Conservation (phyloP, 2,888 invertebrate genomes). For the Eugnorisma glareosa region DNA sequence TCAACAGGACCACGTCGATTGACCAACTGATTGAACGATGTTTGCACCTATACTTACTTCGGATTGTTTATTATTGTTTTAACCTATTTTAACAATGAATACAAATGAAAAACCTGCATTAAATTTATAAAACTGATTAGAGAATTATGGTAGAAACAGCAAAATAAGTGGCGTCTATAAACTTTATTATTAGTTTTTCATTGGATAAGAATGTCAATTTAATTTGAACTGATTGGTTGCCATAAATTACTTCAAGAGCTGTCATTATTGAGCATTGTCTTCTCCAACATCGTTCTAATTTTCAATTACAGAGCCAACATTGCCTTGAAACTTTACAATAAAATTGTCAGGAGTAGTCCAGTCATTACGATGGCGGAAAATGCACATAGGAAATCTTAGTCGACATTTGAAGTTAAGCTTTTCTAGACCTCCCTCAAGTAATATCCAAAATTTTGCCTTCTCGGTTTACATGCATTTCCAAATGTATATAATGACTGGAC, state of each 20-base stretch:
- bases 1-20: conserved; percentile 18
- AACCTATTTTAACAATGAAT: background rate
- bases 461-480: too few species aligned
- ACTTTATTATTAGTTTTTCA: conserved; percentile 1
- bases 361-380: too few species aligned
- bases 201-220: conserved; percentile 27
- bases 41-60: conserved; percentile 8
- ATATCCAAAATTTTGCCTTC: too few species aligned
- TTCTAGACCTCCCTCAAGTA: too few species aligned
- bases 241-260: conserved; percentile 17
- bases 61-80: background rate
- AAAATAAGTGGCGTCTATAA: background rate
- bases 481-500: too few species aligned
- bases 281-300: conserved; percentile 6
- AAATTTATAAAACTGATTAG: background rate
- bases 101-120: background rate
- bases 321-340: background rate
- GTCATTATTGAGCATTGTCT: background rate
- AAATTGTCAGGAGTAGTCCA: background rate
- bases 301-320: background rate
- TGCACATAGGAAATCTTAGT: too few species aligned
- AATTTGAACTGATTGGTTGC: conserved; percentile 23
- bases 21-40: conserved; percentile 14
- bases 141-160: background rate
- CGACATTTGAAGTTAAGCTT: too few species aligned